Percentiles rank a stretch among this genome's conserved stretches.
Evolutionary conservation across 2,113 vertebrate genomes (phyloP).

Genomic region (Rhinolophus ferrumequinum): DNA sequence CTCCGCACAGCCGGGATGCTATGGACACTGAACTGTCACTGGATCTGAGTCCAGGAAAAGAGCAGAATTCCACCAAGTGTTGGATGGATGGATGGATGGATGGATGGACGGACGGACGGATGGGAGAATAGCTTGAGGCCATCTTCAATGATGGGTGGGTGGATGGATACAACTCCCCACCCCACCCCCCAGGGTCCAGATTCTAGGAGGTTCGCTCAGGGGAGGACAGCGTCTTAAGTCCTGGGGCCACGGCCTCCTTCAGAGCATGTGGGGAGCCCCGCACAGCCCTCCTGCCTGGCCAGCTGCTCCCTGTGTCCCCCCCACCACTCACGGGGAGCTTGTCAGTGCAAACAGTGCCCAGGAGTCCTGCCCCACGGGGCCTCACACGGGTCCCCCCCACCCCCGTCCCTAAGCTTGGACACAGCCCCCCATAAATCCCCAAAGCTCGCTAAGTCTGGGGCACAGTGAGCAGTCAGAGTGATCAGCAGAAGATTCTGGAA

Average conservation of each 20-base stretch:
- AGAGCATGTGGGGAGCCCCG: rapidly evolving
- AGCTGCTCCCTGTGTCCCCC: rapidly evolving
- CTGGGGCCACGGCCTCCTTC: not conserved
- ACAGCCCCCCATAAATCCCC: too few relatives aligned
- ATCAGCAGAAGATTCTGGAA: not conserved
- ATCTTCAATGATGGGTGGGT: too few relatives aligned
- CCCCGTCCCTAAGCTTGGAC: not conserved
- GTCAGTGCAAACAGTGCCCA: not conserved
- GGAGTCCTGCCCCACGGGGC: rapidly evolving
- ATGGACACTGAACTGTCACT: rapidly evolving
- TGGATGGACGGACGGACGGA: not conserved
- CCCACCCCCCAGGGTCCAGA: not conserved
- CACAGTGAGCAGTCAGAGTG: not conserved
- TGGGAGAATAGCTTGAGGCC: too few relatives aligned
- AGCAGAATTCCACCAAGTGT: not conserved
- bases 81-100: too few relatives aligned
- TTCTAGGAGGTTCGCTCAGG: not conserved
- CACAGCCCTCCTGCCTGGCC: not conserved
- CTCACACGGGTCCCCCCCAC: not conserved
- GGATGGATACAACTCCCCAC: rapidly evolving
- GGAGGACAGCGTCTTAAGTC: too few relatives aligned
- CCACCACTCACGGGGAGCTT: not conserved
- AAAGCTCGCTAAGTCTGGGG: not conserved
- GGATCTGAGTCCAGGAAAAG: not conserved
- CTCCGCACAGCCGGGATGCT: not conserved